Evolutionary conservation across 1,140 invertebrate genomes (phyloP).

Genomic region (Trichonephila clavipes): DNA sequence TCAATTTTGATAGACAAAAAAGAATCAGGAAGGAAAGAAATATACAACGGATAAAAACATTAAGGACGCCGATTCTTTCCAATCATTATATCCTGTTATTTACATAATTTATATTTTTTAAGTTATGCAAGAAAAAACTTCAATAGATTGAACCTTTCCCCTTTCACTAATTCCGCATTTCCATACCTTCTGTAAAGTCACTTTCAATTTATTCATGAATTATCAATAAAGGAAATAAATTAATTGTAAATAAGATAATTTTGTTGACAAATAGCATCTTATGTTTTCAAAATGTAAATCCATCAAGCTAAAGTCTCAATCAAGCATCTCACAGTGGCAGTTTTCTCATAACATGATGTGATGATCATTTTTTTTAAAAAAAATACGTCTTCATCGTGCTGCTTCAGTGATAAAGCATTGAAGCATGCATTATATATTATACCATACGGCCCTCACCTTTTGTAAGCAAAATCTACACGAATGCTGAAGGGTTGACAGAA

Average conservation of each 20-base stretch:
- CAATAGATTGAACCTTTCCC: not conserved
- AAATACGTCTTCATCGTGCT: constrained; percentile 6
- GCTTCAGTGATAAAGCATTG: constrained; percentile 38
- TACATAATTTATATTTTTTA: not conserved
- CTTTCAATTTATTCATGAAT: no score
- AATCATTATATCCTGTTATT: not conserved
- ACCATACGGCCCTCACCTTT: constrained; percentile 14
- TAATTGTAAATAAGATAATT: not conserved
- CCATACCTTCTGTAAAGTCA: not conserved
- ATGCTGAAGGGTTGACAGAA: constrained; percentile 53
- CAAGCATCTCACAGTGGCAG: not conserved
- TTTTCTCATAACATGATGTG: constrained; percentile 23
- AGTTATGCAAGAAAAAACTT: not conserved
- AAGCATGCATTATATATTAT: constrained; percentile 70
- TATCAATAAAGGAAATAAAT: no score
- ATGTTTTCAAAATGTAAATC: not conserved
- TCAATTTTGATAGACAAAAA: constrained; percentile 10
- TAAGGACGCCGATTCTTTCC: not conserved
- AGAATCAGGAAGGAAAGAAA: not conserved
- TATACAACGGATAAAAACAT: not conserved
- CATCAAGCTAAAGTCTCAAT: not conserved
- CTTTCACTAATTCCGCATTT: not conserved
- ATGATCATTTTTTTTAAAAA: not conserved
- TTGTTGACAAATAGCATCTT: not conserved
- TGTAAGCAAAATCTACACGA: constrained; percentile 58